These are phyloP conservation scores for Trisateles emortualis DNA, from an alignment of 2,888 invertebrate genomes.

Conservation along the genomic window DNA sequence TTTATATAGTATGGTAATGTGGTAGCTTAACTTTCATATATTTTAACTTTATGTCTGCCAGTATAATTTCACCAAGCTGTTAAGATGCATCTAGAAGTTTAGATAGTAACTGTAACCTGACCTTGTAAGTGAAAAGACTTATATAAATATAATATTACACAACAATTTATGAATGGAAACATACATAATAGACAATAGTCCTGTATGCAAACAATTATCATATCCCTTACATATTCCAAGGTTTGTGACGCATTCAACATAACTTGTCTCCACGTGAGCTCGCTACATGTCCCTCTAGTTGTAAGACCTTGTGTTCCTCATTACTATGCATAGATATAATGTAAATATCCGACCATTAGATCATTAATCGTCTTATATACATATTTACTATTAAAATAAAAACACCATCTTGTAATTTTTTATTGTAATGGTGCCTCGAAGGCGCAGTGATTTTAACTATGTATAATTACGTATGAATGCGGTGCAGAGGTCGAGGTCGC, in stretches of 20 bases:
- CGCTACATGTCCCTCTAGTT: slow-evolving; percentile 19
- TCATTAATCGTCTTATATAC: not conserved
- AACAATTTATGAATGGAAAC: slow-evolving; percentile 11
- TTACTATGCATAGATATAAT: not conserved
- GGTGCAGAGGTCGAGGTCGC: too few relatives aligned
- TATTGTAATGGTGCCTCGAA: too few relatives aligned
- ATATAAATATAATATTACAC: slow-evolving; percentile 1
- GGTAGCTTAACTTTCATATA: too few relatives aligned
- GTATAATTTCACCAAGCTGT: too few relatives aligned
- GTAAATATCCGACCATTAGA: not conserved
- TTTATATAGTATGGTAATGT: too few relatives aligned
- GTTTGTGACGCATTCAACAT: slow-evolving; percentile 24
- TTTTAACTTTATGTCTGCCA: too few relatives aligned
- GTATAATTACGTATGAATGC: too few relatives aligned
- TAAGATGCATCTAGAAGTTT: too few relatives aligned
- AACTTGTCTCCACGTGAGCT: slow-evolving; percentile 23
- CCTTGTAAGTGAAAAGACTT: not conserved
- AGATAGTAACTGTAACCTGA: too few relatives aligned
- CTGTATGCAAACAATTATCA: slow-evolving; percentile 22
- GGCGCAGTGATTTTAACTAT: too few relatives aligned
- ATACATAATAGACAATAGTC: slow-evolving; percentile 20
- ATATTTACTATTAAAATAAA: too few relatives aligned
- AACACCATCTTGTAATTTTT: too few relatives aligned
- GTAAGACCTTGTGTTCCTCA: slow-evolving; percentile 30
- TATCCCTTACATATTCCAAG: slow-evolving; percentile 45